These are phyloP conservation scores for Pyralis farinalis DNA, from an alignment of 2,888 invertebrate species.

Conservation along the genomic window DNA sequence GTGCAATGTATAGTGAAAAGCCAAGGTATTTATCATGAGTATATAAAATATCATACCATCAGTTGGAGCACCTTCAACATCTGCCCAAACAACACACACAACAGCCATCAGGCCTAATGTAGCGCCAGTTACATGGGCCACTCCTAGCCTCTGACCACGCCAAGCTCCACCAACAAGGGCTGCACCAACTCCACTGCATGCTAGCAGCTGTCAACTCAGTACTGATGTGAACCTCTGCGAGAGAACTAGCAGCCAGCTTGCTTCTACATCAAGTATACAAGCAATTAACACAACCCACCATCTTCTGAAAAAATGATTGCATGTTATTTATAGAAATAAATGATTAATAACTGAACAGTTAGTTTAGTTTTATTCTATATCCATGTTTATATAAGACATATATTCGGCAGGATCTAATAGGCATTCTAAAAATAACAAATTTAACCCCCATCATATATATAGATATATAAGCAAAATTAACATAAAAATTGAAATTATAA, in stretches of 20 bases:
- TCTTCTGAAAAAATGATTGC: slow-evolving; percentile 58
- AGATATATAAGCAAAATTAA: no score
- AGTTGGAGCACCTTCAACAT: slow-evolving; percentile 86
- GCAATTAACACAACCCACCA: slow-evolving; percentile 89
- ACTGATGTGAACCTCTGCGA: slow-evolving; percentile 84
- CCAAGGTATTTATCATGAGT: no score
- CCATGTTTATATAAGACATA: no score
- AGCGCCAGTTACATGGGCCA: slow-evolving; percentile 89
- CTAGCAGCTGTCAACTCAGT: slow-evolving; percentile 86
- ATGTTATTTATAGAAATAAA: no score
- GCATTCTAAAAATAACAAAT: no score
- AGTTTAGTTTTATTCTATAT: no score
- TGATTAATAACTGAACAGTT: no score
- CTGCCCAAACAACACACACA: slow-evolving; percentile 91
- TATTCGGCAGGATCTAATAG: no score
- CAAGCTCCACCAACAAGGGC: slow-evolving; percentile 90
- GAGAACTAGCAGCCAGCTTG: slow-evolving; percentile 89
- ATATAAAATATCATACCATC: slow-evolving; percentile 59
- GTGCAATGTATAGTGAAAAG: no score
- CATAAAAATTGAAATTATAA: no score
- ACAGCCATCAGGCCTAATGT: slow-evolving; percentile 90
- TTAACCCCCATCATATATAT: no score
- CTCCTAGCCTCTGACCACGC: slow-evolving; percentile 87
- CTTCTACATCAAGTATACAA: slow-evolving; percentile 92
- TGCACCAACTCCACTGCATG: slow-evolving; percentile 92